Percentiles rank a stretch among this genome's conserved stretches.
phyloP scores from a whole-genome alignment of 2,888 invertebrate genomes.

The Rhogogaster chlorosoma region DNA sequence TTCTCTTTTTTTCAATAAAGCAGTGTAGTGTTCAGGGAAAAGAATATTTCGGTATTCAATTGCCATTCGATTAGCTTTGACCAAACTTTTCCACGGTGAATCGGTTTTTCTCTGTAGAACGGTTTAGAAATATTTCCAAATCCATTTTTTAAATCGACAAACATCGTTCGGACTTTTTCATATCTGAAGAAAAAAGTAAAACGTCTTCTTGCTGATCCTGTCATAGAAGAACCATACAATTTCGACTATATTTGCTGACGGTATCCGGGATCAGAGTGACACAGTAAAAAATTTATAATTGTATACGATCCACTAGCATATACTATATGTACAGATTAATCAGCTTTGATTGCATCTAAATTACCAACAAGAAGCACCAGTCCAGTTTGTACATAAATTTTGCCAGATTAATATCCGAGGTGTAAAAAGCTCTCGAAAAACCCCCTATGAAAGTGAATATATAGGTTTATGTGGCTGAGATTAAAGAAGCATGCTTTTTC shows the following conservation, averaged over 20 bases:
- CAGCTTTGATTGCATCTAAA: not conserved
- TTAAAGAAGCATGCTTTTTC: not conserved
- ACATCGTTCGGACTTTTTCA: not conserved
- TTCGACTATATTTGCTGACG: not conserved
- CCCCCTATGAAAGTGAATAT: not conserved
- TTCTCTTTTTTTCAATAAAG: not conserved
- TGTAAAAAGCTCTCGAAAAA: not conserved
- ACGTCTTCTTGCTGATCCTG: not conserved
- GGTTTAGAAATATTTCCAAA: too few species aligned
- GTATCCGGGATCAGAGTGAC: not conserved
- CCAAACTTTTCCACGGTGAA: too few species aligned
- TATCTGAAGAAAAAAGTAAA: not conserved
- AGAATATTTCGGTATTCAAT: too few species aligned
- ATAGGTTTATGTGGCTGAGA: not conserved
- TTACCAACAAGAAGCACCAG: not conserved
- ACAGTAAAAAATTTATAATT: not conserved
- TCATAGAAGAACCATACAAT: not conserved
- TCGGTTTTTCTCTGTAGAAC: too few species aligned
- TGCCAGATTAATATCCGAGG: not conserved
- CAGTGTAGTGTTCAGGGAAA: too few species aligned
- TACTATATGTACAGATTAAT: not conserved
- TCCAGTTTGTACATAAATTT: not conserved
- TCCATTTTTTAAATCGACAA: not conserved
- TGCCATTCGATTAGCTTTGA: too few species aligned
- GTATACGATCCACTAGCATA: not conserved